Evolutionary conservation across 2,888 invertebrate species (phyloP), one percentile per base, ranked within the genome.

Genomic region (Linnaemya vulpina): DNA sequence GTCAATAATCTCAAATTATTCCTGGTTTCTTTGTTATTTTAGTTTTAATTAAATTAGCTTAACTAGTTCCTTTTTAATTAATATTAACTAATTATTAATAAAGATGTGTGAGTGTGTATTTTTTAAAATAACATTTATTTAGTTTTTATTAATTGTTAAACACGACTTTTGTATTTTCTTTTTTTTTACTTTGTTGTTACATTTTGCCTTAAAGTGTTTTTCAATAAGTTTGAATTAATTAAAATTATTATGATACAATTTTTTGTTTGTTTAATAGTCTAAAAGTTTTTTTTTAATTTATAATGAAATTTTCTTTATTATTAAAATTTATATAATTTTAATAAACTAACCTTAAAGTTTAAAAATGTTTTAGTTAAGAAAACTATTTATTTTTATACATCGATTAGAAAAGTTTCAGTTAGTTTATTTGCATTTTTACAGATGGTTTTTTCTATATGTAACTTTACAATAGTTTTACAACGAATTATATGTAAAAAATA

Each of bases 341-440:
- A 80, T 78, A 89, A 89, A 87, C 89, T 89, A 90, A 88, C 87
- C 85, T 87, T 88, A 88, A 62, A 51, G 81, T 85, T 82, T 85
- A 74, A 67, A 81, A 38, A 55, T n/a, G 30, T 20, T 70, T 40
- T 58, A 78, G 20, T 8, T 71, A 30, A 51, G 40, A 78, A 60
- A 78, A 17, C 22, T 46, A 25, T 20, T 76, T 58, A n/a, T 2
- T 40, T 63, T 78, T 68, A 68, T 70, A 68, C 74, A 83, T 60
- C 68, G n/a, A 84, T 55, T 70, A 51, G 30, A 67, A 58, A 80
- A 80, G 55, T 35, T 74, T 58, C 8, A 68, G 22, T 25, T 74
- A 43, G 15, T 40, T 9, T 3, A 13, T 60, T 78, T 71, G 9
- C 17, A 20, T 77, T 55, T 78, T 74, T 68, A 65, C 58, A 73